These are phyloP conservation scores for Coremacera marginata DNA, from an alignment of 2,888 invertebrate species.

Conservation along the genomic window DNA sequence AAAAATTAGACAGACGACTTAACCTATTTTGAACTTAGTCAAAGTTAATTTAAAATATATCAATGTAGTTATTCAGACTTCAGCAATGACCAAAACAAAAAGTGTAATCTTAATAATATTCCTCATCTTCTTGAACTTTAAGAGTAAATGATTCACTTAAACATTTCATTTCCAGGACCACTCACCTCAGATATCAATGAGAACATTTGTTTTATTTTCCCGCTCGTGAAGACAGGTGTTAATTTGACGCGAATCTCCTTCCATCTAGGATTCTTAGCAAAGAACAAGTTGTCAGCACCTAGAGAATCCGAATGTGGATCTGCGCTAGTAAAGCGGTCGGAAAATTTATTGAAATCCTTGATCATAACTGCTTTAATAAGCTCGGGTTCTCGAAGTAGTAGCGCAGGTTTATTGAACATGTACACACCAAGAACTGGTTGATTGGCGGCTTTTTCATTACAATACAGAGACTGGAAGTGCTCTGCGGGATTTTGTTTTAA, in stretches of 20 bases:
- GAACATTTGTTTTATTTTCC: slow-evolving; percentile 65
- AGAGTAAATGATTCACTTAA: no score
- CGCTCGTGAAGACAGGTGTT: slow-evolving; percentile 69
- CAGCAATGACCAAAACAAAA: no score
- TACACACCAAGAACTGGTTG: slow-evolving; percentile 63
- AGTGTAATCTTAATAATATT: no score
- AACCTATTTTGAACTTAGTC: no score
- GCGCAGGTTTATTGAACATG: slow-evolving; percentile 68
- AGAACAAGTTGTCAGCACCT: slow-evolving; percentile 68
- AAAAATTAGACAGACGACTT: no score
- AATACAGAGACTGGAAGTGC: slow-evolving; percentile 63
- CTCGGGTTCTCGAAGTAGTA: slow-evolving; percentile 69
- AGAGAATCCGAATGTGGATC: slow-evolving; percentile 64
- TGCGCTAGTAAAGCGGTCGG: slow-evolving; percentile 56
- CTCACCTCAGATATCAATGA: slow-evolving; percentile 55
- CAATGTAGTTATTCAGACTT: no score
- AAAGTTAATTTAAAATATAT: no score
- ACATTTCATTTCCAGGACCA: no score
- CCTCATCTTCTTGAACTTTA: no score
- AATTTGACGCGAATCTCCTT: slow-evolving; percentile 66
- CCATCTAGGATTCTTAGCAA: slow-evolving; percentile 69
- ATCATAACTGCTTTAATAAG: slow-evolving; percentile 68
- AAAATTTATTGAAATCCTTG: slow-evolving; percentile 69
- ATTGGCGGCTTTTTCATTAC: slow-evolving; percentile 46
- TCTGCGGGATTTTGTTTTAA: slow-evolving; percentile 54